phyloP scores from a whole-genome alignment of 2,888 invertebrate genomes.

The Drosophila pullipes region DNA sequence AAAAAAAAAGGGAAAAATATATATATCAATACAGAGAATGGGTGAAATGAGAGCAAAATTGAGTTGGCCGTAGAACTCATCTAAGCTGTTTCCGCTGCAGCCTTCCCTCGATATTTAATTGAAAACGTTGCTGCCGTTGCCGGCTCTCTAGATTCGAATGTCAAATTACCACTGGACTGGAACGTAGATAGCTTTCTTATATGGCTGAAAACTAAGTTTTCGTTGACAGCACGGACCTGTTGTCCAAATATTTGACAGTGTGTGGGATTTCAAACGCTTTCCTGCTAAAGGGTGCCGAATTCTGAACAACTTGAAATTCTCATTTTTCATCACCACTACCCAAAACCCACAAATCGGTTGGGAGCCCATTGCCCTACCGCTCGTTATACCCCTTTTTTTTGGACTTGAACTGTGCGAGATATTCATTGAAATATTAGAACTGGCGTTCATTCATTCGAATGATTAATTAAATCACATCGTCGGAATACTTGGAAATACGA shows the following conservation, averaged over 20 bases:
- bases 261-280: conserved; percentile 17
- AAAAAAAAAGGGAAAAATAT: background rate
- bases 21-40: background rate
- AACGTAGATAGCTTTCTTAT: conserved; percentile 20
- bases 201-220: conserved; percentile 19
- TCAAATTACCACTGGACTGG: conserved; percentile 6
- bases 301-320: conserved; percentile 41
- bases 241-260: background rate
- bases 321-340: conserved; percentile 23
- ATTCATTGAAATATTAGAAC: background rate
- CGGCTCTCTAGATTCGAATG: background rate
- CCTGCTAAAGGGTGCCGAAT: conserved; percentile 8
- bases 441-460: background rate
- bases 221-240: background rate
- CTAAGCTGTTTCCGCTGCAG: conserved; percentile 40
- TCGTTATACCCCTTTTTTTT: background rate
- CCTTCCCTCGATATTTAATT: conserved; percentile 32
- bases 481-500: conserved; percentile 26
- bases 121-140: conserved; percentile 15
- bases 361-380: background rate
- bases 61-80: conserved; percentile 33
- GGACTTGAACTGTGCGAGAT: background rate
- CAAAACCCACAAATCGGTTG: background rate
- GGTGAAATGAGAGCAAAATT: conserved; percentile 5
- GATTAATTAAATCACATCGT: conserved; percentile 1